Percentiles rank a stretch among this genome's conserved stretches.
Conservation (phyloP, 2,113 vertebrate genomes). For the Morphnarchus princeps region DNA sequence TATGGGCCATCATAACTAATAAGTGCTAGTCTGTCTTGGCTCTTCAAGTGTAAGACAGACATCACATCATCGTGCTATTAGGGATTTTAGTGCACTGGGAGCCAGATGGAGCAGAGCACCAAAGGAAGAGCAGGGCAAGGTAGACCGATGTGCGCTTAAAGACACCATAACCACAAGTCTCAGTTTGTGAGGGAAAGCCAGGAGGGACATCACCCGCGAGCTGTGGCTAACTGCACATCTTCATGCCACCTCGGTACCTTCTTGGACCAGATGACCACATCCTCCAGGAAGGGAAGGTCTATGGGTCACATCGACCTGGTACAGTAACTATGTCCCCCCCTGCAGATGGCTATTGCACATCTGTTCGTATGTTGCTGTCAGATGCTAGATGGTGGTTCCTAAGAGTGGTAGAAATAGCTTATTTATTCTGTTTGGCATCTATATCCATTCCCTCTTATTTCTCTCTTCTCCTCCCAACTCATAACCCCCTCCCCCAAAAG, state of each 20-base stretch:
- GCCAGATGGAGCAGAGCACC: neutral
- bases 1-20: neutral
- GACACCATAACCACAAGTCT: neutral
- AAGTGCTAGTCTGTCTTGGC: neutral
- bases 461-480: constrained; percentile 29
- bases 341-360: neutral
- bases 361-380: neutral
- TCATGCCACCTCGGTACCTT: neutral
- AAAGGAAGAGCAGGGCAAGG: neutral
- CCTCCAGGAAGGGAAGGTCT: neutral
- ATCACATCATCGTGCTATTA: neutral
- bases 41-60: neutral
- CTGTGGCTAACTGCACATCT: neutral
- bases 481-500: constrained; percentile 47
- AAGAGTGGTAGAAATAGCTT: constrained; percentile 58
- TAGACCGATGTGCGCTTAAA: neutral
- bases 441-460: constrained; percentile 38
- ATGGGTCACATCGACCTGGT: neutral
- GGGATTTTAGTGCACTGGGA: neutral
- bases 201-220: neutral
- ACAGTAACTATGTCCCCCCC: neutral
- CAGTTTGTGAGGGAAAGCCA: neutral
- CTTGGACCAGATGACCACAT: neutral
- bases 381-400: constrained; percentile 7
- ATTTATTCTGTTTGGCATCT: constrained; percentile 72